Evolutionary conservation across 2,888 invertebrate species (phyloP), one percentile per base, ranked within the genome.

Genomic region (Agrenia bidenticulata): DNA sequence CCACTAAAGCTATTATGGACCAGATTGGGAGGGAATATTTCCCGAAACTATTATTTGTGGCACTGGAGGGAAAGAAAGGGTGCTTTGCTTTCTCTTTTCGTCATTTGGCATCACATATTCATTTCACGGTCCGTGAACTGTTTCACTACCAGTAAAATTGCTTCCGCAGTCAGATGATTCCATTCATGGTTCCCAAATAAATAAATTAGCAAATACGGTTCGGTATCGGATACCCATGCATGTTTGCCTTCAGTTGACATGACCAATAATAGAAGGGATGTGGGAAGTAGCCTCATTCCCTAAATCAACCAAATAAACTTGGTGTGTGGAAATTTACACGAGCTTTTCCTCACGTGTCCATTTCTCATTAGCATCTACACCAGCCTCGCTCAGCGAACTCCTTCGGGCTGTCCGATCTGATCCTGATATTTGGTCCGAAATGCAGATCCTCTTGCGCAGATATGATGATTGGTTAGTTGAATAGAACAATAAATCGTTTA

Each of bases 351-450:
- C 5, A 5, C n/a, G 45, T 19, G n/a, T 15, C 5, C n/a, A 45
- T 45, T 51, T 51, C 21, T 2, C 19, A 21, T 27, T 26, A 55
- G 55, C 27, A 15, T 26, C 26, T 24, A 26, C 27, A 15, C 27
- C 27, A 2, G 13, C 55, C 2, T 73, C 67, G 66, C 59, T 76
- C 63, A 76, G 73, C 63, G 74, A 76, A 24, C 63, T 76, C 61
- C 66, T 76, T 49, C 70, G 74, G 55, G 73, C 73, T 24, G 74
- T 76, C 37, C 73, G 72, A 62, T 69, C 70, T 23, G 72, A 76
- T 66, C 74, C 74, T 19, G 73, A 70, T 42, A 66, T 73, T 15
- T 76, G 76, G 76, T 67, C 73, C 21, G 71, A 72, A 51, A 73
- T 76, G 73, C 72, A 73, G 55, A 72, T 57, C 51, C 67, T 76